A percentile compares a stretch with the other conserved stretches of the same genome.
Evolutionary conservation across 92 coral and sea anemone genomes (phyloP).

Genomic region (Muricea muricata): DNA sequence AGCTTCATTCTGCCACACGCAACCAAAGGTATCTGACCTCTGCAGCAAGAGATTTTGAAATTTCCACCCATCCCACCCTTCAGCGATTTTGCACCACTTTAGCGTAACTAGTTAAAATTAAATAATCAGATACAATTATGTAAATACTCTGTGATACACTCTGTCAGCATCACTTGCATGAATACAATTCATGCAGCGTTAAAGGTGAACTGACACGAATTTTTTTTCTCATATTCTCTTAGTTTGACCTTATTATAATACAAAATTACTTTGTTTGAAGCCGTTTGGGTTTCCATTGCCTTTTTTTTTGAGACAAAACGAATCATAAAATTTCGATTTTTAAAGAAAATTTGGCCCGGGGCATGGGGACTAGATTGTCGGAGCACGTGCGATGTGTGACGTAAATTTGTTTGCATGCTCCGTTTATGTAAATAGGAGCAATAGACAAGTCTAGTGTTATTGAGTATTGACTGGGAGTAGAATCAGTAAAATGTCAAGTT

Average conservation of each 20-base stretch:
- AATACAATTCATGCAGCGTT: no score
- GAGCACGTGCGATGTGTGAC: not conserved
- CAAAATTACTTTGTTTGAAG: not conserved
- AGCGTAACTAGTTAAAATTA: no score
- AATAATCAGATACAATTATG: no score
- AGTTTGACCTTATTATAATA: not conserved
- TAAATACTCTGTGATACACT: no score
- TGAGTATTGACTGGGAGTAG: not conserved
- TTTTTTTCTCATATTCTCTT: no score
- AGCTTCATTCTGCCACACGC: no score
- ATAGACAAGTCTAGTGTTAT: not conserved
- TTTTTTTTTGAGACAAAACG: not conserved
- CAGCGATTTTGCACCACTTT: no score
- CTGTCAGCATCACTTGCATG: no score
- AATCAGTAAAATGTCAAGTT: constrained; percentile 14
- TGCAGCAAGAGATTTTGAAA: no score
- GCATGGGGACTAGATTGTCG: not conserved
- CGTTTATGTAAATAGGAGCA: not conserved
- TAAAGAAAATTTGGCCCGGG: not conserved
- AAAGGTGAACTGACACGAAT: constrained; percentile 5
- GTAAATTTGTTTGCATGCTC: constrained; percentile 27
- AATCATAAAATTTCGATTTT: not conserved
- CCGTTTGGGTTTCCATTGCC: not conserved
- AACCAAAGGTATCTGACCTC: no score
- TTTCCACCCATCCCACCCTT: no score